A percentile compares a stretch with the other conserved stretches of the same genome.
These are phyloP conservation scores for Gulo gulo DNA, from an alignment of 2,113 vertebrate species.

Conservation along the genomic window DNA sequence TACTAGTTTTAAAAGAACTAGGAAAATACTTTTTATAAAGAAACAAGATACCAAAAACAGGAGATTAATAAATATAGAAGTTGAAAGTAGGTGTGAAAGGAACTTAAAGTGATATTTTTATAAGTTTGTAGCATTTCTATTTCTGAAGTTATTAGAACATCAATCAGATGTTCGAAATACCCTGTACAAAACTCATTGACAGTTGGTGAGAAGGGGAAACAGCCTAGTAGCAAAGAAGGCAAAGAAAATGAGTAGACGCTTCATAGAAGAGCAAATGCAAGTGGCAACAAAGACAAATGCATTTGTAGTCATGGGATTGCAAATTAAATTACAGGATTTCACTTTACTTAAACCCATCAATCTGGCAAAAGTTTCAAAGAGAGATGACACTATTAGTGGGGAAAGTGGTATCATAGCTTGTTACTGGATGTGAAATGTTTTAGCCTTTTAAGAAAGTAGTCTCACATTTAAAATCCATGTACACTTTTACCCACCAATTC, in stretches of 20 bases:
- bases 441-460: not conserved
- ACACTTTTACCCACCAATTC: slow-evolving; percentile 22
- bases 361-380: slow-evolving; percentile 14
- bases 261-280: slow-evolving; percentile 20
- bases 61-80: slow-evolving; percentile 18
- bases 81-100: not conserved
- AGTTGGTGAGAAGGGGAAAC: not conserved
- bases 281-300: not conserved
- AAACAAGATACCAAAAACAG: not conserved
- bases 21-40: not conserved
- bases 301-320: not conserved
- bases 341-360: not conserved
- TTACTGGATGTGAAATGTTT: slow-evolving; percentile 4
- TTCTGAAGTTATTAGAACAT: slow-evolving; percentile 45
- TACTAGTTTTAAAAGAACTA: slow-evolving; percentile 46
- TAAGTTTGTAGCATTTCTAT: slow-evolving; percentile 5
- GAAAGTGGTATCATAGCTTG: not conserved
- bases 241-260: not conserved
- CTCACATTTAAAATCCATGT: not conserved
- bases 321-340: slow-evolving; percentile 12
- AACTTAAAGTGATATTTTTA: slow-evolving; percentile 7
- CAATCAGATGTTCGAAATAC: slow-evolving; percentile 3
- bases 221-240: not conserved
- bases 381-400: not conserved
- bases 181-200: not conserved